Base-by-base conservation (phyloP, 2,797 vertebrate species). In the Siniperca obscura region DNA sequence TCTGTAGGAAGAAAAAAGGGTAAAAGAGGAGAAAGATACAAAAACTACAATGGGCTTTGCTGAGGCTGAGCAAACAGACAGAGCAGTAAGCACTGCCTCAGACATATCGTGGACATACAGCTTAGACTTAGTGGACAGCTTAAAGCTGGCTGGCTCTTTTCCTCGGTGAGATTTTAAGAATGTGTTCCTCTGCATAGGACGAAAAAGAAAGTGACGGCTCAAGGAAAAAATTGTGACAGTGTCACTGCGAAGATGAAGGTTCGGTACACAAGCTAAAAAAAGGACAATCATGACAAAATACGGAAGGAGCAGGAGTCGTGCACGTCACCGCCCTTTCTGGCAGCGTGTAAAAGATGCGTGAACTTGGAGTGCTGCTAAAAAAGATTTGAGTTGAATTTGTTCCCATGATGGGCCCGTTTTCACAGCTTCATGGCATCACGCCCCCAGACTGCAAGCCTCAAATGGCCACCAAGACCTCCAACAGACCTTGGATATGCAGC, bases 61-160 rank as follows among this genome's bases (percentile, higher is more conserved):
- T 10, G 85, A 78, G 85, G 79, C 83, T 79, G 82, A 84, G 88
- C 72, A 82, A 88, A 87, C 80, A 90, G 66, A 82, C 67, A 55
- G 75, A 81, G 83, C 82, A 34, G 90, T 86, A 80, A 89, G 87
- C 67, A 71, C 57, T 57, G 82, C 83, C 85, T 83, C 72, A 85
- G 85, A 91, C 89, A 74, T 82, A 89, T 88, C 87, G 34, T 70
- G 87, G 90, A 92, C 92, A 86, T 55, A 77, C 83, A 86, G 91
- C 91, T 91, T 87, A 90, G 90, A 87, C 89, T 88, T 86, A 84
- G 86, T 52, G 85, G 85, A 88, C 87, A 86, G 84, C 86, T 92
- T 90, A 90, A 82, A 87, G 83, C 79, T 9, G 59, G 27, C 75
- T 44, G 75, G 57, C 68, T 57, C 74, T 66, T 65, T 72, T 70